A percentile compares a stretch with the other conserved stretches of the same genome.
Conservation (phyloP, 2,113 vertebrate genomes). For the Telmatochromis bifrenatus region DNA sequence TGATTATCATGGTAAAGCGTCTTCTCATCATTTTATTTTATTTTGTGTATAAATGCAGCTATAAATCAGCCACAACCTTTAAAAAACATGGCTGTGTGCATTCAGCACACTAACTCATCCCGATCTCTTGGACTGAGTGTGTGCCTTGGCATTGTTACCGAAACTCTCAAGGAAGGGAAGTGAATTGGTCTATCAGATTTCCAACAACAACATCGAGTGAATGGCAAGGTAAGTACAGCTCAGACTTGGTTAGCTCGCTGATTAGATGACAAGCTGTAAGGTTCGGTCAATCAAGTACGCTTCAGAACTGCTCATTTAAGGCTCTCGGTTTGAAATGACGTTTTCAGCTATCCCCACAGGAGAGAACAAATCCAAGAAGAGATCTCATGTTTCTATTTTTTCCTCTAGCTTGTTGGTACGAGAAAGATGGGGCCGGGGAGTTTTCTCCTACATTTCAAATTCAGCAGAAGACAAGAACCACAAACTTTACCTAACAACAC, state of each 20-base stretch:
- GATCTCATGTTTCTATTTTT: constrained; percentile 47
- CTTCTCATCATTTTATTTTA: neutral
- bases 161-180: constrained; percentile 12
- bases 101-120: neutral
- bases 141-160: constrained; percentile 22
- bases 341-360: constrained; percentile 52
- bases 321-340: constrained; percentile 38
- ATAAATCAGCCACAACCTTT: neutral
- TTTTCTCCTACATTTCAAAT: neutral
- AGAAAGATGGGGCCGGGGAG: neutral
- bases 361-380: constrained; percentile 30
- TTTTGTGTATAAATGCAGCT: neutral
- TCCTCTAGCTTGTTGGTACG: constrained; percentile 1
- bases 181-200: constrained; percentile 45
- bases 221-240: constrained; percentile 49
- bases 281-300: constrained; percentile 54
- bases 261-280: constrained; percentile 58
- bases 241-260: constrained; percentile 47
- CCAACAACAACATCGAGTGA: constrained; percentile 56
- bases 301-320: constrained; percentile 58
- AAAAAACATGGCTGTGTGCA: neutral
- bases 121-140: neutral
- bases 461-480: neutral
- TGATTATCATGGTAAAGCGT: neutral
- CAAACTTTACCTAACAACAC: neutral